Evolutionary conservation across 2,113 vertebrate species (phyloP), one percentile per base, ranked within the genome.

Genomic region (Geothlypis trichas): DNA sequence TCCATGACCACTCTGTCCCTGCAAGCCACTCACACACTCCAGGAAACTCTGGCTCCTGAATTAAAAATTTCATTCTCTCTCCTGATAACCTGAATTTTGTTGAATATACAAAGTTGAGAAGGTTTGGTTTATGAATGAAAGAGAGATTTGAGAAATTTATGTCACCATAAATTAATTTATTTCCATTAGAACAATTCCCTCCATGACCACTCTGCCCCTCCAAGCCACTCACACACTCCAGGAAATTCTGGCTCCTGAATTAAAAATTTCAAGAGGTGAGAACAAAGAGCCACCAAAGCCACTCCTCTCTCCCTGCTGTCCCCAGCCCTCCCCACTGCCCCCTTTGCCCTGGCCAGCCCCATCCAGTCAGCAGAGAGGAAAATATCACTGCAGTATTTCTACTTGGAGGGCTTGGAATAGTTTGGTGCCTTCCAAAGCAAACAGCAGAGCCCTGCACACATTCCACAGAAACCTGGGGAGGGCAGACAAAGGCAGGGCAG

Each of bases 391-490:
- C 62, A 87, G 22, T 7, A 49, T 91, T 96, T 91, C 93, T 95
- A 24, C 96, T 95, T 57, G 91, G 22, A 88, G 67, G 37, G 30
- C 55, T 87, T 96, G 75, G 95, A 94, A 97, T 86, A 82, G 59
- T 79, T 96, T 78, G n/a, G 54, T 62, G 15, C 74, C 51, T 72
- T 91, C 88, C 94, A 98, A 97, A 96, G 89, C 85, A 97, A 97
- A 96, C 47, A 97, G 62, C 59, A 84, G 91, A 57, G 22, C 46
- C 59, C 33, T 77, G 84, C 37, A 86, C 49, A 69, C 57, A 88
- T 57, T 90, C 61, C 95, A 75, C 47, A 89, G 39, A 54, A 71
- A 77, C 39, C 62, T 85, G 82, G 69, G 80, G 73, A 91, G 79
- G 54, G 69, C 21, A 59, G 69, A 68, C 78, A 89, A 67, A 92